phyloP scores from a whole-genome alignment of 2,888 invertebrate species.

The Invenusta paracnida region DNA sequence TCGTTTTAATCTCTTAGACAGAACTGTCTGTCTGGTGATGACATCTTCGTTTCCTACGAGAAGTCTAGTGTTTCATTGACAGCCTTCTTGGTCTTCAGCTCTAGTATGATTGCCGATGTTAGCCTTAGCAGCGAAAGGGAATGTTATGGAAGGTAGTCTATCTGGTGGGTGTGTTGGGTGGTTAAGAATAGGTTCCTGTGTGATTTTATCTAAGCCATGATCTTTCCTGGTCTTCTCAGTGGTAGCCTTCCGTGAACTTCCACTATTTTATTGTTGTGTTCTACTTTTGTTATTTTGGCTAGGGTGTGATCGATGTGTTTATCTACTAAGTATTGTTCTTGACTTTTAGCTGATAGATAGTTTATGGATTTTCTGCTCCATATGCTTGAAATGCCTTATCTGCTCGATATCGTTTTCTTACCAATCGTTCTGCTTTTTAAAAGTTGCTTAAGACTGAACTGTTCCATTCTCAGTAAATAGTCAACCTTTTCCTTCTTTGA shows the following conservation, averaged over 20 bases:
- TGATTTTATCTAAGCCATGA: background rate
- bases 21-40: too few relatives aligned
- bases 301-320: too few relatives aligned
- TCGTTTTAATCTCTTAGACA: too few relatives aligned
- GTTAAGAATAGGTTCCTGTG: background rate
- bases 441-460: background rate
- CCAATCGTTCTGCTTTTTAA: background rate
- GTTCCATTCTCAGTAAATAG: background rate
- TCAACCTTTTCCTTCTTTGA: background rate
- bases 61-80: background rate
- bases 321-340: too few relatives aligned
- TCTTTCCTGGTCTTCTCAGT: background rate
- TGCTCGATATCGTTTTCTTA: background rate
- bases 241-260: background rate
- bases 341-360: too few relatives aligned
- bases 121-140: background rate
- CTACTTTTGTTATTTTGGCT: background rate
- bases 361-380: background rate
- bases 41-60: too few relatives aligned
- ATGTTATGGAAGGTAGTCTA: background rate
- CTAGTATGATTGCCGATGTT: background rate
- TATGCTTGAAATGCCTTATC: background rate
- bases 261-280: background rate
- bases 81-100: background rate
- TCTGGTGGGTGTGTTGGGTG: background rate